Percentiles rank a stretch among this genome's conserved stretches.
Evolutionary conservation across 92 coral and sea anemone genomes (phyloP).

Genomic region (Heteractis magnifica): DNA sequence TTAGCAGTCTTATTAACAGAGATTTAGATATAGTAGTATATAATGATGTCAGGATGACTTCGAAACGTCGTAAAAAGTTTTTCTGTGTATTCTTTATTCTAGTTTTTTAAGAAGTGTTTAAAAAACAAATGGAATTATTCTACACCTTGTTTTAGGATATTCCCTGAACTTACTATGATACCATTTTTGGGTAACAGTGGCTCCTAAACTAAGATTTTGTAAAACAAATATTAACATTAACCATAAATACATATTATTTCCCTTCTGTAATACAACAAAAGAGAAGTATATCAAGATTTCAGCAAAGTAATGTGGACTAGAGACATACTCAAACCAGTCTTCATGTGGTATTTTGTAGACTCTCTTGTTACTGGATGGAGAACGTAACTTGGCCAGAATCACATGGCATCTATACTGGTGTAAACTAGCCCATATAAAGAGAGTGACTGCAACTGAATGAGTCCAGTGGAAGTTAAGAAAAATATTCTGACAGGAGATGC

Average conservation of each 20-base stretch:
- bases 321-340: constrained; percentile 87
- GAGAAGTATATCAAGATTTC: constrained; percentile 87
- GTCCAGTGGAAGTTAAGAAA: constrained; percentile 42
- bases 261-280: constrained; percentile 67
- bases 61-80: too few relatives aligned
- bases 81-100: too few relatives aligned
- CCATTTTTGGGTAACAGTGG: constrained; percentile 84
- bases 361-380: constrained; percentile 39
- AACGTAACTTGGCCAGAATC: constrained; percentile 72
- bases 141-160: constrained; percentile 68
- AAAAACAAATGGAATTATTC: constrained; percentile 79
- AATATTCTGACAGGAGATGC: constrained; percentile 41
- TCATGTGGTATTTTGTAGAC: constrained; percentile 81
- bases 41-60: too few relatives aligned
- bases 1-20: too few relatives aligned
- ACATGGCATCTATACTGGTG: constrained; percentile 87
- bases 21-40: too few relatives aligned
- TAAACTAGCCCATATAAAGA: constrained; percentile 85
- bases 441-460: constrained; percentile 52
- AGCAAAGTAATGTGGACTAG: constrained; percentile 95
- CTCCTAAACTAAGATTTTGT: constrained; percentile 74
- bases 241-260: constrained; percentile 54
- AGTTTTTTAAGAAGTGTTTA: neutral
- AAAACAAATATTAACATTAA: constrained; percentile 73
- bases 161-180: constrained; percentile 75